phyloP scores from a whole-genome alignment of 2,113 vertebrate species.

The Engystomops pustulosus region DNA sequence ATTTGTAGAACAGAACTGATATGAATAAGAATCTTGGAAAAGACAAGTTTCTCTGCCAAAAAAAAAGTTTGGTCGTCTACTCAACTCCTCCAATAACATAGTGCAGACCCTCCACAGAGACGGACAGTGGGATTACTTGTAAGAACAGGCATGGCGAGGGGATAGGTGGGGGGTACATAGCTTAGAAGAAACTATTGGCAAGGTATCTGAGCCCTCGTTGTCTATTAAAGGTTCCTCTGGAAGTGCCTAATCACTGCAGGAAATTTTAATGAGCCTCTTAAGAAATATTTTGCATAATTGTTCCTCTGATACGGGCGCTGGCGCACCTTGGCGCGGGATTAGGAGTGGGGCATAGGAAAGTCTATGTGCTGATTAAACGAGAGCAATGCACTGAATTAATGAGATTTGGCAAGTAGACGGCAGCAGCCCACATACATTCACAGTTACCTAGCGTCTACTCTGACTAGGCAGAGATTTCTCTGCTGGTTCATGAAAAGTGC shows the following conservation, averaged over 20 bases:
- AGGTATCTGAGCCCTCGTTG: neutral
- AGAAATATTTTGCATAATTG: conserved; percentile 43
- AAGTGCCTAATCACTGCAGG: conserved; percentile 9
- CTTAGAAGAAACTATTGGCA: neutral
- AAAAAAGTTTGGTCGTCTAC: conserved; percentile 1
- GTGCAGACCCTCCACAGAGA: neutral
- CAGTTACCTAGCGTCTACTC: conserved; percentile 50
- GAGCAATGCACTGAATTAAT: conserved; percentile 44
- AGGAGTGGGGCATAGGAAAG: conserved; percentile 3
- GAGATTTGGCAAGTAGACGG: conserved; percentile 30
- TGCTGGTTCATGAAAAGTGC: conserved; percentile 57
- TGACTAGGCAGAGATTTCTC: conserved; percentile 48
- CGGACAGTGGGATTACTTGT: neutral
- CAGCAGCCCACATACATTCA: conserved; percentile 54
- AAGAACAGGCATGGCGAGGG: neutral
- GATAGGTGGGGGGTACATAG: neutral
- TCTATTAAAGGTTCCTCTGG: neutral
- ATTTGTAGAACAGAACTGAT: neutral
- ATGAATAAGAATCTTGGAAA: conserved; percentile 16
- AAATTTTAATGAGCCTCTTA: conserved; percentile 43
- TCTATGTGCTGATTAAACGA: conserved; percentile 33
- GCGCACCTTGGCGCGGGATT: conserved; percentile 38
- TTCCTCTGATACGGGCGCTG: conserved; percentile 10
- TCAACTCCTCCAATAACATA: conserved; percentile 13
- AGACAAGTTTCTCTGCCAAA: neutral